phyloP scores from a whole-genome alignment of 2,888 invertebrate species.

The Hanleya hanleyi region DNA sequence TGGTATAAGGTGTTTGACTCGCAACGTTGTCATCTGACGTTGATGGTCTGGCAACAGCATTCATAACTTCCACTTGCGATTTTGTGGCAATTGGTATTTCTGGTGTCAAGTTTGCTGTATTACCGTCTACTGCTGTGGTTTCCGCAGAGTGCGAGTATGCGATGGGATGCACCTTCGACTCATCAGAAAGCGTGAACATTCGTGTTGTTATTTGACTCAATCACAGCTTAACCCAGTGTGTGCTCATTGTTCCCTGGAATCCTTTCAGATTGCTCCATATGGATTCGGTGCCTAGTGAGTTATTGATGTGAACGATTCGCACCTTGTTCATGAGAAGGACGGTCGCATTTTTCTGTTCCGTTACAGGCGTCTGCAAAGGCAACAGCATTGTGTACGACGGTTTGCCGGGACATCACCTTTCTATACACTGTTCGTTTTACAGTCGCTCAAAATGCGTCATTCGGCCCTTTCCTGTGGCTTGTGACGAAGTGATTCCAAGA shows the following conservation, averaged over 20 bases:
- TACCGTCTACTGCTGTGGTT: not conserved
- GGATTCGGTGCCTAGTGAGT: not conserved
- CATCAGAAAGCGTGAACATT: not conserved
- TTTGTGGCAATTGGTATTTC: no score
- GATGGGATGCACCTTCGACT: not conserved
- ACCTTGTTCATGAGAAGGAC: not conserved
- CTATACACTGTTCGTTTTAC: slow-evolving; percentile 20
- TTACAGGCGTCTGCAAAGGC: slow-evolving; percentile 10
- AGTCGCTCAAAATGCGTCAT: slow-evolving; percentile 20
- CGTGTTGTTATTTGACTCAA: not conserved
- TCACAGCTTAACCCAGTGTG: not conserved
- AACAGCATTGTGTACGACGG: slow-evolving; percentile 10
- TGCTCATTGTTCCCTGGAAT: slow-evolving; percentile 9
- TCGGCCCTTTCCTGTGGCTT: slow-evolving; percentile 20
- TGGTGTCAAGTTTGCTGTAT: not conserved
- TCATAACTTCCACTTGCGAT: no score
- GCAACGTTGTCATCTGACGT: no score
- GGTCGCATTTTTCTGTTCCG: not conserved
- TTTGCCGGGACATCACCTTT: slow-evolving; percentile 11
- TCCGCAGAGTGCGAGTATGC: not conserved
- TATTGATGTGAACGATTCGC: not conserved
- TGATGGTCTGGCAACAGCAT: no score
- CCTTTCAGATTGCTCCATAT: not conserved
- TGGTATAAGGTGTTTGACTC: no score
- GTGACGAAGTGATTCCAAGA: slow-evolving; percentile 17